Conservation (phyloP, 2,797 vertebrate genomes). For the Pterois miles region DNA sequence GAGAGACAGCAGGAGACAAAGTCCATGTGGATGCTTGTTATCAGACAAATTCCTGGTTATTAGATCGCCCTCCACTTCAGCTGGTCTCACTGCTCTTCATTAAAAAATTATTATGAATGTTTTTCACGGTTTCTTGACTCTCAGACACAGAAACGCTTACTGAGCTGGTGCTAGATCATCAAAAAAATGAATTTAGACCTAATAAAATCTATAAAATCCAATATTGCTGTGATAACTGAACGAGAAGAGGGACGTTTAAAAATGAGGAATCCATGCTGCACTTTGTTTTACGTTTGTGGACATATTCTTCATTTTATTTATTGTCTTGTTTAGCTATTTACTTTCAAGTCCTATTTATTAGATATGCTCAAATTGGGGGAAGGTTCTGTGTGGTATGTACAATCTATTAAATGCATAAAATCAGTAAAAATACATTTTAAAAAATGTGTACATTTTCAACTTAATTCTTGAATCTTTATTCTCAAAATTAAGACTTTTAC, state of each 20-base stretch:
- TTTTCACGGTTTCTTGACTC: too few species aligned
- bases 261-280: too few species aligned
- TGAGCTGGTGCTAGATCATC: not conserved
- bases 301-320: not conserved
- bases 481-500: too few species aligned
- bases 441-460: too few species aligned
- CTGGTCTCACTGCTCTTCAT: not conserved
- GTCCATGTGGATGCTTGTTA: not conserved
- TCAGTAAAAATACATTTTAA: too few species aligned
- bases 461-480: too few species aligned
- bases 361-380: too few species aligned
- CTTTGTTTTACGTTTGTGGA: not conserved
- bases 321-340: too few species aligned
- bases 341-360: too few species aligned
- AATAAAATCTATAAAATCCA: not conserved
- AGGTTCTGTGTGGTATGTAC: too few species aligned
- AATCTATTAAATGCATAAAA: too few species aligned
- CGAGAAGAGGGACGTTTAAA: too few species aligned
- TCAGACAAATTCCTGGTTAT: not conserved
- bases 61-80: not conserved
- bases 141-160: not conserved
- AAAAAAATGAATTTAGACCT: not conserved
- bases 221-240: not conserved
- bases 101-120: not conserved
- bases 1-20: not conserved